Evolutionary conservation across 2,797 vertebrate species (phyloP).

Genomic region (Anguilla megastoma): DNA sequence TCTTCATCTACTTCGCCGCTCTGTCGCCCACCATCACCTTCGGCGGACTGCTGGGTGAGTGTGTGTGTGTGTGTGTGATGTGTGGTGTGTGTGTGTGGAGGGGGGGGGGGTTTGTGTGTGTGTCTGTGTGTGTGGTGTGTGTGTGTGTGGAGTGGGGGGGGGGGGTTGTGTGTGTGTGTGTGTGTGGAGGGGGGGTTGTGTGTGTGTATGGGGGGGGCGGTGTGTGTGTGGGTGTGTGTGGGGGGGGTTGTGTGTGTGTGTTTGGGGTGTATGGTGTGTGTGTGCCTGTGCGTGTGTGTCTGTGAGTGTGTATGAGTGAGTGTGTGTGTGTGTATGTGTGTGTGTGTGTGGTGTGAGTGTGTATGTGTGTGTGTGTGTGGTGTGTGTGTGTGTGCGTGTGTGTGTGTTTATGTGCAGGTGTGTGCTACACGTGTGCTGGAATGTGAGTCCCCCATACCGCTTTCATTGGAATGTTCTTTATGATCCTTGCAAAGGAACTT

Average conservation of each 20-base stretch:
- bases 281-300: slow-evolving; percentile 60
- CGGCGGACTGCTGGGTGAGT: slow-evolving; percentile 90
- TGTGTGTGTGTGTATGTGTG: too few relatives aligned
- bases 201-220: neutral
- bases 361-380: neutral
- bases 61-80: neutral
- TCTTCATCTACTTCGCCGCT: slow-evolving; percentile 97
- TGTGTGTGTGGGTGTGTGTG: slow-evolving; percentile 44
- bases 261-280: too few relatives aligned
- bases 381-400: slow-evolving; percentile 60
- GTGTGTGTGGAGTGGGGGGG: neutral
- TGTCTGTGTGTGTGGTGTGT: too few relatives aligned
- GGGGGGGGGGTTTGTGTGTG: neutral
- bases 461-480: neutral
- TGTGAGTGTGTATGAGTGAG: too few relatives aligned
- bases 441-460: neutral
- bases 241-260: slow-evolving; percentile 62
- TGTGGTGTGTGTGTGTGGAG: too few relatives aligned
- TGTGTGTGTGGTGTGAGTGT: slow-evolving; percentile 61
- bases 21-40: slow-evolving; percentile 95
- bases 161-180: too few relatives aligned
- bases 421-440: neutral
- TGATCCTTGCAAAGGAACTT: neutral
- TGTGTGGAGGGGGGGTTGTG: too few relatives aligned
- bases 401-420: slow-evolving; percentile 19